These are phyloP conservation scores for Pseudolycoriella hygida DNA, from an alignment of 2,888 invertebrate species.

Conservation along the genomic window DNA sequence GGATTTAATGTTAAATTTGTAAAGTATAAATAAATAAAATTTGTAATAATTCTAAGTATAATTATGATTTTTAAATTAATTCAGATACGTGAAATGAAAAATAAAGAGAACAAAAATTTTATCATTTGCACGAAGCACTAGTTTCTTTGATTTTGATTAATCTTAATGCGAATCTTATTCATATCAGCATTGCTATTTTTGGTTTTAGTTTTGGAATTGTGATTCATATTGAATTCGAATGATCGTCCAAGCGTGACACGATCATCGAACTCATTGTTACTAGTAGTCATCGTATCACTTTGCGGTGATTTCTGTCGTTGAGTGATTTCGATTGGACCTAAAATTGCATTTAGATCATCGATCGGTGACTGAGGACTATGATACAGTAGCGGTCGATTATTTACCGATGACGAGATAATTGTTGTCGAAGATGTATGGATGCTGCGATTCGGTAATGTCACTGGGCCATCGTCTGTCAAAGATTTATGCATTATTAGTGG, in stretches of 20 bases:
- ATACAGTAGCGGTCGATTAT: not conserved
- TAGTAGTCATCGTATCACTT: not conserved
- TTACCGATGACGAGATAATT: not conserved
- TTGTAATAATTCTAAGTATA: too few relatives aligned
- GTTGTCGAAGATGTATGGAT: not conserved
- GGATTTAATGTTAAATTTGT: too few relatives aligned
- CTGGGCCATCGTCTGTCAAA: not conserved
- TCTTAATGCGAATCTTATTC: constrained; percentile 12
- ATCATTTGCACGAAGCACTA: not conserved
- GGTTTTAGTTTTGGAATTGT: not conserved
- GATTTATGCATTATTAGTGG: constrained; percentile 3
- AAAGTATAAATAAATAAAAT: too few relatives aligned
- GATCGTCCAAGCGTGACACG: constrained; percentile 9
- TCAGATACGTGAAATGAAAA: too few relatives aligned
- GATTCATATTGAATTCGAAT: constrained; percentile 9
- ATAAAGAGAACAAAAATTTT: too few relatives aligned
- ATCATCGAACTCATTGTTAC: constrained; percentile 10
- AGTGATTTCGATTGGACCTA: not conserved
- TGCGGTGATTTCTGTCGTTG: not conserved
- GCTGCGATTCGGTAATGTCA: not conserved
- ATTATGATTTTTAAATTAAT: too few relatives aligned
- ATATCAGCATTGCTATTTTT: not conserved
- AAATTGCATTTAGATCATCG: constrained; percentile 1
- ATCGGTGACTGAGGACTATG: not conserved
- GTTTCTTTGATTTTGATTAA: constrained; percentile 10